phyloP scores from a whole-genome alignment of 2,888 invertebrate species.

The Matsumyia berberina region DNA sequence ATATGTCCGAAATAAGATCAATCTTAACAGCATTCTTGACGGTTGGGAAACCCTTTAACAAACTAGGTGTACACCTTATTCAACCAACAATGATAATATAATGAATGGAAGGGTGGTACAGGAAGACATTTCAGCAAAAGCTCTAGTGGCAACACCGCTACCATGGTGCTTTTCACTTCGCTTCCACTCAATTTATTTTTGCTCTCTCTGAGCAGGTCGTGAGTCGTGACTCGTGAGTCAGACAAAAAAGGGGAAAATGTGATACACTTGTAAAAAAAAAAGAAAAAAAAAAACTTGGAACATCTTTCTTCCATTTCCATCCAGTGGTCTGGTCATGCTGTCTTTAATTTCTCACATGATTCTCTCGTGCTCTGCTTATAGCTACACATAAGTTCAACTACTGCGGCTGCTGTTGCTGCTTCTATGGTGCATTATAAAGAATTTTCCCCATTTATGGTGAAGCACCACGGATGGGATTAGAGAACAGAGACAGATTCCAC shows the following conservation, averaged over 20 bases:
- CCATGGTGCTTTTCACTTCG: slow-evolving; percentile 39
- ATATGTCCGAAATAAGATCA: too few relatives aligned
- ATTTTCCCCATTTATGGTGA: slow-evolving; percentile 36
- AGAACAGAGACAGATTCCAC: slow-evolving; percentile 48
- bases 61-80: too few relatives aligned
- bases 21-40: too few relatives aligned
- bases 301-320: slow-evolving; percentile 22
- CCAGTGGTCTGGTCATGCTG: slow-evolving; percentile 12
- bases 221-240: too few relatives aligned
- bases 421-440: slow-evolving; percentile 51
- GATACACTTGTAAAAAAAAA: background rate
- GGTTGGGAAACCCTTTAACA: too few relatives aligned
- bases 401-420: slow-evolving; percentile 24
- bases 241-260: slow-evolving; percentile 22
- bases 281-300: slow-evolving; percentile 14
- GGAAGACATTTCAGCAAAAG: background rate
- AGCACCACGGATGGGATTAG: slow-evolving; percentile 42
- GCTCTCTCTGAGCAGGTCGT: background rate
- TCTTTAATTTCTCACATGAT: slow-evolving; percentile 31
- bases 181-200: slow-evolving; percentile 1
- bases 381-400: too few relatives aligned
- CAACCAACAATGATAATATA: too few relatives aligned
- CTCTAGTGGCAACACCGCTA: slow-evolving; percentile 51
- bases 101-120: too few relatives aligned
- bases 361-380: slow-evolving; percentile 3